phyloP scores from a whole-genome alignment of 2,888 invertebrate genomes.

The Panopea generosa region DNA sequence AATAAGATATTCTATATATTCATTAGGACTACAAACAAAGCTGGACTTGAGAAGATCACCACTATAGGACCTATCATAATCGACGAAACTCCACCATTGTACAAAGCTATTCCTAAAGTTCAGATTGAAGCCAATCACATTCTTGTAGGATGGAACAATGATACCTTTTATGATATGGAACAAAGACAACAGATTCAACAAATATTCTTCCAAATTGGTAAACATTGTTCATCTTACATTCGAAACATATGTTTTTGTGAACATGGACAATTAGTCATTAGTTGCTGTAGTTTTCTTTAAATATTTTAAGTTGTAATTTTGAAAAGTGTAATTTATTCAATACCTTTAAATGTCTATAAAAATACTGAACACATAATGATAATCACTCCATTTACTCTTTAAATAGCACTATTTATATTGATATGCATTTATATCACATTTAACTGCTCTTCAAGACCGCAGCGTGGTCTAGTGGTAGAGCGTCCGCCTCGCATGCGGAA shows the following conservation, averaged over 20 bases:
- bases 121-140: slow-evolving; percentile 27
- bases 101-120: slow-evolving; percentile 14
- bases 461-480: too few relatives aligned
- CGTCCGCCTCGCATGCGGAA: too few relatives aligned
- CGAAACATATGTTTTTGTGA: too few relatives aligned
- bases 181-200: slow-evolving; percentile 45
- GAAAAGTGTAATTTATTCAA: too few relatives aligned
- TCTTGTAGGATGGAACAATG: slow-evolving; percentile 53
- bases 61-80: slow-evolving; percentile 64
- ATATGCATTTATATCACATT: too few relatives aligned
- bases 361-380: not conserved
- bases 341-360: too few relatives aligned
- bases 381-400: not conserved
- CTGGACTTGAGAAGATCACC: slow-evolving; percentile 39
- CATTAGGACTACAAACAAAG: slow-evolving; percentile 62
- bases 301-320: not conserved
- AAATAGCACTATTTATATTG: too few relatives aligned
- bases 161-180: slow-evolving; percentile 60
- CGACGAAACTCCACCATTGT: slow-evolving; percentile 58
- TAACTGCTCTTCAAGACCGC: too few relatives aligned
- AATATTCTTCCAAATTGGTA: slow-evolving; percentile 61
- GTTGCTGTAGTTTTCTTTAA: not conserved
- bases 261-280: too few relatives aligned
- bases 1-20: slow-evolving; percentile 56
- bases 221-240: not conserved